These are phyloP conservation scores for Amazona guildingii DNA, from an alignment of 2,113 vertebrate species.

Conservation along the genomic window DNA sequence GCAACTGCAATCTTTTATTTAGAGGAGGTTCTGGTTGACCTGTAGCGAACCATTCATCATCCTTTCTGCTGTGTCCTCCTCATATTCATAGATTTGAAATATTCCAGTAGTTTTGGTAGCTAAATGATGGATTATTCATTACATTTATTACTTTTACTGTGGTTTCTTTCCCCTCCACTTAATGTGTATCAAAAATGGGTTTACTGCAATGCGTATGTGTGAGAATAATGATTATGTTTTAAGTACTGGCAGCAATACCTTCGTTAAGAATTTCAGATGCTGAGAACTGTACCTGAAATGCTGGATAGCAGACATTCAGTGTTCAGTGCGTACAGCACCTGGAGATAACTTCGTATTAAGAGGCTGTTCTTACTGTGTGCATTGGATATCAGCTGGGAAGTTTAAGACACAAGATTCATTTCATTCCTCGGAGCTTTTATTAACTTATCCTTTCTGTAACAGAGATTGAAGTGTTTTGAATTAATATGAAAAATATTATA, in stretches of 20 bases:
- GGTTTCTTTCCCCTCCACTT: neutral
- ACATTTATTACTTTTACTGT: neutral
- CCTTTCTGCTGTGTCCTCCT: neutral
- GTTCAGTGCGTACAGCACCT: neutral
- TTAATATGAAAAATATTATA: neutral
- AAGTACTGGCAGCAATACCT: neutral
- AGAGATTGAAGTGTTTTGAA: neutral
- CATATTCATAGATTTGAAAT: neutral
- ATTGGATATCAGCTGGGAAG: neutral
- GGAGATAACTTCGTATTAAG: neutral
- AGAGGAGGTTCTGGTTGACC: neutral
- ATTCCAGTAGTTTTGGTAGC: neutral
- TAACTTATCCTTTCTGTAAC: neutral
- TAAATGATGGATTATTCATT: neutral
- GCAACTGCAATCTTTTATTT: neutral
- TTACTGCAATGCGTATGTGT: accelerated
- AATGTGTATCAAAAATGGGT: neutral
- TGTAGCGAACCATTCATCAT: neutral
- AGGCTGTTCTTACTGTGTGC: neutral
- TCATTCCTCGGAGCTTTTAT: neutral
- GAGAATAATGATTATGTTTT: neutral
- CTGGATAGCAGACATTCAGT: neutral
- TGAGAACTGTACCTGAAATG: neutral
- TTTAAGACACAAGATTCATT: neutral
- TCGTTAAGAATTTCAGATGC: neutral